A percentile compares a stretch with the other conserved stretches of the same genome.
Evolutionary conservation across 1,140 invertebrate genomes (phyloP).

Genomic region (Batillaria attramentaria): DNA sequence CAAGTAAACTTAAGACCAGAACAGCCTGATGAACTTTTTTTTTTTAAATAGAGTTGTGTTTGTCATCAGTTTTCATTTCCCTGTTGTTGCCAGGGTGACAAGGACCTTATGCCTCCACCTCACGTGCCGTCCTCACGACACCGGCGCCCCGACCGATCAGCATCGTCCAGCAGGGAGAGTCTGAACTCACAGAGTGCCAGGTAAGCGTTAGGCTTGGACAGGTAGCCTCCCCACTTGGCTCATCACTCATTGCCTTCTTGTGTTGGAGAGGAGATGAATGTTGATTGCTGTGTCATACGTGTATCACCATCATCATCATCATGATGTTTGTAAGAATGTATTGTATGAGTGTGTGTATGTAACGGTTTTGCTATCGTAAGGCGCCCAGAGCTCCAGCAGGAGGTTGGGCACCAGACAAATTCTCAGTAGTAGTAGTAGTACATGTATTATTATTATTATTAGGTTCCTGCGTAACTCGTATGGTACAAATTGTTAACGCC

Average conservation of each 20-base stretch:
- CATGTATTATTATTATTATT: too few relatives aligned
- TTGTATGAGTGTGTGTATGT: neutral
- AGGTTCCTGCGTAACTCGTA: too few relatives aligned
- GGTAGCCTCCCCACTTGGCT: neutral
- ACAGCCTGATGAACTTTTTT: too few relatives aligned
- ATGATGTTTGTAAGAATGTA: neutral
- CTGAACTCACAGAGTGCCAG: slow-evolving; percentile 1
- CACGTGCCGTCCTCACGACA: neutral
- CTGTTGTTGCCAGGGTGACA: neutral
- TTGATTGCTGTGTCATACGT: too few relatives aligned
- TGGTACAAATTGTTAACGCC: too few relatives aligned
- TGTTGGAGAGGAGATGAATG: too few relatives aligned
- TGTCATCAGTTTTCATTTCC: neutral
- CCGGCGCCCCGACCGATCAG: neutral
- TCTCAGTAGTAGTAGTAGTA: too few relatives aligned
- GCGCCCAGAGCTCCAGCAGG: too few relatives aligned
- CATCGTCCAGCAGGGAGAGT: slow-evolving; percentile 16
- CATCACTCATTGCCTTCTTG: neutral
- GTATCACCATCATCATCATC: neutral
- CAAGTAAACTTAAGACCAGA: too few relatives aligned
- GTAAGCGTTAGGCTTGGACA: neutral
- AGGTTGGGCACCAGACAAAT: too few relatives aligned
- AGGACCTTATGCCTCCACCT: neutral
- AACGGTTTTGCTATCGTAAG: too few relatives aligned
- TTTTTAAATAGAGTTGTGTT: too few relatives aligned